A percentile compares a stretch with the other conserved stretches of the same genome.
Evolutionary conservation across 2,113 vertebrate genomes (phyloP).

Genomic region (Sorex araneus): DNA sequence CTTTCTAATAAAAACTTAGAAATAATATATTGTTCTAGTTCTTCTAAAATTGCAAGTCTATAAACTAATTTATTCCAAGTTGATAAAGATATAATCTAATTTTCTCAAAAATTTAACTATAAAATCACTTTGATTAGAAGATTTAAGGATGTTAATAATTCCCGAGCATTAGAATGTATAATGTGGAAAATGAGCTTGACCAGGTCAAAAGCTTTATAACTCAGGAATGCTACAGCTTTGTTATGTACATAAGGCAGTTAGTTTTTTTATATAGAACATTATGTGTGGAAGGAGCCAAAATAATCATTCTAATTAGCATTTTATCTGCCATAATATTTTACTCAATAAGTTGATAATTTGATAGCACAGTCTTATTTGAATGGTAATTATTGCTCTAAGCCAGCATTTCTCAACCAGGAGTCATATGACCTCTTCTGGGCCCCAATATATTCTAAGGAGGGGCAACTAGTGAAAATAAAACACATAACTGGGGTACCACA

Average conservation of each 20-base stretch:
- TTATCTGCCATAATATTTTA: slow-evolving; percentile 53
- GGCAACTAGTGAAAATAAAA: too few species aligned
- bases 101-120: slow-evolving; percentile 46
- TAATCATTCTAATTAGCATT: slow-evolving; percentile 42
- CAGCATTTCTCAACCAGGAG: too few species aligned
- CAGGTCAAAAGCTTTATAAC: slow-evolving; percentile 64
- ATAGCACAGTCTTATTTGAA: slow-evolving; percentile 1
- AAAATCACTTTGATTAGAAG: slow-evolving; percentile 59
- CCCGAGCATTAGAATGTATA: slow-evolving; percentile 64
- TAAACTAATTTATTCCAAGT: slow-evolving; percentile 21
- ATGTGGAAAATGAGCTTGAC: slow-evolving; percentile 60
- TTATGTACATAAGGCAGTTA: slow-evolving; percentile 58
- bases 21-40: background rate
- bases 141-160: slow-evolving; percentile 44
- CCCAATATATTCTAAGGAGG: too few species aligned
- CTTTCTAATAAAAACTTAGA: slow-evolving; percentile 48
- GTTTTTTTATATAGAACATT: slow-evolving; percentile 53
- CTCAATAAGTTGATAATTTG: slow-evolving; percentile 22
- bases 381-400: background rate
- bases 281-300: slow-evolving; percentile 55
- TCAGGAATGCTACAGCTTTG: slow-evolving; percentile 58
- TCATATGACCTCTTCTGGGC: too few species aligned
- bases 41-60: background rate
- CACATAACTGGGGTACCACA: too few species aligned
- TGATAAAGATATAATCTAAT: slow-evolving; percentile 48